A percentile compares a stretch with the other conserved stretches of the same genome.
phyloP scores from a whole-genome alignment of 2,797 vertebrate genomes.

The Austrolebias charrua region DNA sequence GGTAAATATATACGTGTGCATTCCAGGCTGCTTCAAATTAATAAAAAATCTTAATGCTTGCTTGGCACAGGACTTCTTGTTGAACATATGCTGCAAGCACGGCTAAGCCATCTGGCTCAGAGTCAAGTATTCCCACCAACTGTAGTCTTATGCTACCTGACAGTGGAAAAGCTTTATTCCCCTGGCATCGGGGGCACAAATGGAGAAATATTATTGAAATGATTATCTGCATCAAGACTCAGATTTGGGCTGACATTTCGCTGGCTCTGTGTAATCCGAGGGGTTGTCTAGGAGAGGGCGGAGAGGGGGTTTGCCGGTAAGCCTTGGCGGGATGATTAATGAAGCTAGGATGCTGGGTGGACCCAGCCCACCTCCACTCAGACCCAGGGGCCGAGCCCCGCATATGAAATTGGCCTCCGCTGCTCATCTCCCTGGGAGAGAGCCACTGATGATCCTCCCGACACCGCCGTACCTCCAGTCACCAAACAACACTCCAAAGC shows the following conservation, averaged over 20 bases:
- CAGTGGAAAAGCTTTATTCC: slow-evolving; percentile 99
- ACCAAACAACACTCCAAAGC: slow-evolving; percentile 70
- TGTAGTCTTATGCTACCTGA: slow-evolving; percentile 99
- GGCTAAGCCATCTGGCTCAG: slow-evolving; percentile 99
- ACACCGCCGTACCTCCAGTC: slow-evolving; percentile 58
- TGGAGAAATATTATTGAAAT: slow-evolving; percentile 99
- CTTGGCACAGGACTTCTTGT: slow-evolving; percentile 92
- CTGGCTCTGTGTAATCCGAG: slow-evolving; percentile 99
- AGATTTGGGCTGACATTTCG: slow-evolving; percentile 99
- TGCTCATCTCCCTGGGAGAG: slow-evolving; percentile 83
- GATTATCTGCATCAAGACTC: slow-evolving; percentile 99
- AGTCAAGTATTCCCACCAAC: slow-evolving; percentile 99
- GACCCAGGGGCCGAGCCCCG: slow-evolving; percentile 91
- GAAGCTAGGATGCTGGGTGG: slow-evolving; percentile 95
- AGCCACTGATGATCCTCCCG: slow-evolving; percentile 67
- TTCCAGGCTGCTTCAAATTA: slow-evolving; percentile 94
- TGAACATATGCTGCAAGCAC: slow-evolving; percentile 99
- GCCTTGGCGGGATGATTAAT: slow-evolving; percentile 99
- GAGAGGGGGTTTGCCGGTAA: slow-evolving; percentile 92
- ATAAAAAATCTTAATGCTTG: slow-evolving; percentile 96
- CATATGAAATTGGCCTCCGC: slow-evolving; percentile 88
- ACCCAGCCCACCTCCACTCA: slow-evolving; percentile 97
- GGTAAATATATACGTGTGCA: slow-evolving; percentile 94
- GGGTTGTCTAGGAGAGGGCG: slow-evolving; percentile 97
- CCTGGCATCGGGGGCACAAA: slow-evolving; percentile 98